These are phyloP conservation scores for Drosophila picticornis DNA, from an alignment of 2,888 invertebrate species.

Conservation along the genomic window DNA sequence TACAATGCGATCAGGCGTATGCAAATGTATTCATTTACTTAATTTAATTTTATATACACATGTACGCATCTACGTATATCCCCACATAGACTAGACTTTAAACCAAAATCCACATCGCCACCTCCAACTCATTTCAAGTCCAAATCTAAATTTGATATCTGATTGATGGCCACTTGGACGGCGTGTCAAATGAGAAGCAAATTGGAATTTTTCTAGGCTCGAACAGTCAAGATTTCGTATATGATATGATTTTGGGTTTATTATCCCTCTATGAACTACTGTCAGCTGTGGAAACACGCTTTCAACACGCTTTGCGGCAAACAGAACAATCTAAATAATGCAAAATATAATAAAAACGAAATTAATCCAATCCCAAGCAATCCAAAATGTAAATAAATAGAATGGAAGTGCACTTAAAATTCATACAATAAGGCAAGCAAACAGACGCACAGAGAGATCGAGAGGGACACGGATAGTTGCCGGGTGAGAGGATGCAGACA, in stretches of 20 bases:
- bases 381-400: constrained; percentile 47
- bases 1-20: neutral
- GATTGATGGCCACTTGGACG: neutral
- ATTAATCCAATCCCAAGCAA: constrained; percentile 39
- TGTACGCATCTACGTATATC: constrained; percentile 5
- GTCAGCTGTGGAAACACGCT: constrained; percentile 36
- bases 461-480: neutral
- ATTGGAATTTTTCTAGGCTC: constrained; percentile 14
- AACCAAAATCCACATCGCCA: neutral
- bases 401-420: constrained; percentile 42
- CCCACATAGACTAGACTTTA: constrained; percentile 4
- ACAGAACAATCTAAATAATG: constrained; percentile 23
- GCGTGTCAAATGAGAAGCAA: neutral
- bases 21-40: constrained; percentile 31
- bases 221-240: too few species aligned
- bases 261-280: neutral
- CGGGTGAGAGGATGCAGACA: constrained; percentile 10
- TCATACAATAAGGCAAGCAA: neutral
- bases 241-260: neutral
- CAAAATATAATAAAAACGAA: constrained; percentile 15
- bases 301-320: constrained; percentile 32
- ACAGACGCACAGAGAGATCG: neutral
- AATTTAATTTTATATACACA: constrained; percentile 5
- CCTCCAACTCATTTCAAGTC: neutral
- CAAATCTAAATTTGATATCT: neutral